These are phyloP conservation scores for Dermolepida albohirtum DNA, from an alignment of 2,888 invertebrate genomes.

Conservation along the genomic window DNA sequence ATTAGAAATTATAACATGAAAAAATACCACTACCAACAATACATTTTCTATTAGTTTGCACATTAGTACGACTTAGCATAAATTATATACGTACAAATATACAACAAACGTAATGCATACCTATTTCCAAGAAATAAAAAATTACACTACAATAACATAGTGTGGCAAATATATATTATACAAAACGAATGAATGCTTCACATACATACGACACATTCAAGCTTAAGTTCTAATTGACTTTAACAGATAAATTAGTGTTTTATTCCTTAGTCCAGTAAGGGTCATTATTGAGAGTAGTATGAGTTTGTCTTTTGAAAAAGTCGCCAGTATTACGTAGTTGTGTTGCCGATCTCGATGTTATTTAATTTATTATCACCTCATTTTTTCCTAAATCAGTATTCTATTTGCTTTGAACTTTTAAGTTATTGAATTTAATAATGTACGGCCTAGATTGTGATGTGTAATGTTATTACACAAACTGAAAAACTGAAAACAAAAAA, in stretches of 20 bases:
- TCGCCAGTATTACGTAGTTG: conserved; percentile 12
- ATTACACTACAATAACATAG: neutral
- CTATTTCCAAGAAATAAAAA: neutral
- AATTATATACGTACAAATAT: no score
- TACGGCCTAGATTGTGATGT: conserved; percentile 1
- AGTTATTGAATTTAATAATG: conserved; percentile 16
- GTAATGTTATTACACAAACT: neutral
- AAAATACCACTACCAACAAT: no score
- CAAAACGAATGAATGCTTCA: conserved; percentile 44
- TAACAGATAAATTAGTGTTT: conserved; percentile 63
- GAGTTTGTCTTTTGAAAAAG: conserved; percentile 18
- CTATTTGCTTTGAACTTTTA: conserved; percentile 13
- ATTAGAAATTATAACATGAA: no score
- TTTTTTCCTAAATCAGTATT: conserved; percentile 12
- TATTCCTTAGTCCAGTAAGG: conserved; percentile 40
- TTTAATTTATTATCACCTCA: conserved; percentile 39
- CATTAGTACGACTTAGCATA: no score
- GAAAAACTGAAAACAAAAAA: conserved; percentile 6
- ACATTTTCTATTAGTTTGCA: no score
- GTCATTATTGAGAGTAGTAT: conserved; percentile 33
- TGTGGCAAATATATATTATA: neutral
- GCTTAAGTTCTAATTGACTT: conserved; percentile 60
- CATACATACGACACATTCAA: conserved; percentile 44
- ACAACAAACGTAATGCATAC: no score
- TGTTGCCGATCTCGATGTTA: conserved; percentile 21